A percentile compares a stretch with the other conserved stretches of the same genome.
Evolutionary conservation across 2,797 vertebrate species (phyloP).

Genomic region (Myotis myotis): DNA sequence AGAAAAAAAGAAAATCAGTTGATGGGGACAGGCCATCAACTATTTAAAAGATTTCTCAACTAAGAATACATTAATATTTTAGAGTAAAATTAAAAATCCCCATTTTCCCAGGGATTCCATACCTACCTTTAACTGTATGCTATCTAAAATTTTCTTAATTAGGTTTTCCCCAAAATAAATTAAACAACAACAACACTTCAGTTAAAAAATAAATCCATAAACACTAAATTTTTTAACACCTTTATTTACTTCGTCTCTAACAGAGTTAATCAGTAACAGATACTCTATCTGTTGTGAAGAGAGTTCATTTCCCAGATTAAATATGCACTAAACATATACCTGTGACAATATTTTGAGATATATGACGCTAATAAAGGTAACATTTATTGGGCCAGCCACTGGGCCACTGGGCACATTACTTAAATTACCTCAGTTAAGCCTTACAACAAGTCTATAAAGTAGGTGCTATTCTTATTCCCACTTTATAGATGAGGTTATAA

Average conservation of each 20-base stretch:
- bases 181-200: background rate
- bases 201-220: background rate
- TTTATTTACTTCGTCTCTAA: constrained; percentile 53
- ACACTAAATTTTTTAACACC: constrained; percentile 56
- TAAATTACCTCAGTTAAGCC: constrained; percentile 56
- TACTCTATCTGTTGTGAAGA: constrained; percentile 32
- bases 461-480: constrained; percentile 15
- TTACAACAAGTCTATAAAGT: constrained; percentile 30
- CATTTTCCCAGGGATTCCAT: background rate
- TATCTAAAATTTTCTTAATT: constrained; percentile 40
- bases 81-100: background rate
- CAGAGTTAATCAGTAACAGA: constrained; percentile 41
- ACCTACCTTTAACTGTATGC: background rate
- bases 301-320: constrained; percentile 61
- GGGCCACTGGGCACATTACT: constrained; percentile 31
- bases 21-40: background rate
- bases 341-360: constrained; percentile 46
- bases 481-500: constrained; percentile 60
- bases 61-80: background rate
- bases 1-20: background rate
- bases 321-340: constrained; percentile 28
- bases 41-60: background rate
- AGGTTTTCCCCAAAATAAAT: constrained; percentile 11
- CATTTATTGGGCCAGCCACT: constrained; percentile 49
- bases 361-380: constrained; percentile 57